Evolutionary conservation across 2,888 invertebrate genomes (phyloP).

Genomic region (Pharmacophagus antenor): DNA sequence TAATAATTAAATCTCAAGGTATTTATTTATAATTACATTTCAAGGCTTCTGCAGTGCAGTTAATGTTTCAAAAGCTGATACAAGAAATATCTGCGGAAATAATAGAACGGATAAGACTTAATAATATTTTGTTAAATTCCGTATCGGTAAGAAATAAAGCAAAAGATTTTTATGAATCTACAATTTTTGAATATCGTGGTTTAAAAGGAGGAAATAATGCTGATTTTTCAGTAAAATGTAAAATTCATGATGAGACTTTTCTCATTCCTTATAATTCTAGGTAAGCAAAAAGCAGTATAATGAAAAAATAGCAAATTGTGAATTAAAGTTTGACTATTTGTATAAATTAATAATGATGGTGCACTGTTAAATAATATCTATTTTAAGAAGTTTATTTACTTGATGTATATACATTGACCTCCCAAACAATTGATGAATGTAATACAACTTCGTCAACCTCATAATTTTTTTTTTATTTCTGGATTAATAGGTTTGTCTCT

Average conservation of each 20-base stretch:
- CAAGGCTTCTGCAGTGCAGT: slow-evolving; percentile 50
- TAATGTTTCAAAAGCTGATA: slow-evolving; percentile 45
- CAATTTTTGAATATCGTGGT: slow-evolving; percentile 49
- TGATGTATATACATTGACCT: no score
- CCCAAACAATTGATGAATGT: no score
- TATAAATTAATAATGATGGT: no score
- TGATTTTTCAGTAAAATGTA: slow-evolving; percentile 70
- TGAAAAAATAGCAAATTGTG: no score
- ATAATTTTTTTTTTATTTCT: no score
- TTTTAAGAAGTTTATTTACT: no score
- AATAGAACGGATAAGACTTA: slow-evolving; percentile 36
- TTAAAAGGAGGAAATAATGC: slow-evolving; percentile 81
- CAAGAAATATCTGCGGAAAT: slow-evolving; percentile 40
- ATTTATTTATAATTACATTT: slow-evolving; percentile 35
- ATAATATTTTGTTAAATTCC: slow-evolving; percentile 55
- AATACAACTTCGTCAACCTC: no score
- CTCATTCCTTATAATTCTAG: slow-evolving; percentile 84
- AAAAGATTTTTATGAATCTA: slow-evolving; percentile 53
- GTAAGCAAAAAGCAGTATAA: no score
- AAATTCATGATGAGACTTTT: slow-evolving; percentile 70
- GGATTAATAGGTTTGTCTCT: no score
- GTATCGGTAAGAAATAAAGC: slow-evolving; percentile 50
- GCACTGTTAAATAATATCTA: no score
- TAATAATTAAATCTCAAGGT: neutral
- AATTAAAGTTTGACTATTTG: no score